These are phyloP conservation scores for Ectropis grisescens DNA, from an alignment of 1,140 invertebrate species.

Conservation along the genomic window DNA sequence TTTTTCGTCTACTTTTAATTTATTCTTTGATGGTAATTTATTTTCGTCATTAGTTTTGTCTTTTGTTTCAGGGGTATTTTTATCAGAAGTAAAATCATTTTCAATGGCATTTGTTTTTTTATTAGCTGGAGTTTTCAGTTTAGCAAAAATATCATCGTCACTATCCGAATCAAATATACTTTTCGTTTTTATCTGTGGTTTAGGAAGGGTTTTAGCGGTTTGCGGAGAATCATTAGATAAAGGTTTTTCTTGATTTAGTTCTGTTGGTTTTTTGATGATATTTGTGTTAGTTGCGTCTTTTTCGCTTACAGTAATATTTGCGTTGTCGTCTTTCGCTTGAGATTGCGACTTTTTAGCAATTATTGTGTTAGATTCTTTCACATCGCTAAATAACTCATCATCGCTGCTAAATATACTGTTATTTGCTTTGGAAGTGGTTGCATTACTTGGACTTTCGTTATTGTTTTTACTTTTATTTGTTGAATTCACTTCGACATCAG, in stretches of 20 bases:
- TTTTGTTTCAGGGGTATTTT: conserved; percentile 3
- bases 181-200: background rate
- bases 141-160: conserved; percentile 25
- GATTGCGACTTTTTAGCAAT: background rate
- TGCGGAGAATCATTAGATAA: background rate
- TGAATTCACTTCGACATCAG: conserved; percentile 19
- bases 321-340: too few relatives aligned
- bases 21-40: background rate
- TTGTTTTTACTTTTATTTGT: conserved; percentile 1
- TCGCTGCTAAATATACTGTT: conserved; percentile 29
- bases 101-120: too few relatives aligned
- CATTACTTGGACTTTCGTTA: too few relatives aligned
- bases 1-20: conserved; percentile 4
- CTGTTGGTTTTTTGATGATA: background rate
- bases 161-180: conserved; percentile 45
- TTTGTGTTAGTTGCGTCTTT: too few relatives aligned
- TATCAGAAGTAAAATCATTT: conserved; percentile 4
- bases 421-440: too few relatives aligned
- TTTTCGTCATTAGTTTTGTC: conserved; percentile 2
- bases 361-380: background rate
- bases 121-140: conserved; percentile 3
- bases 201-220: background rate
- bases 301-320: too few relatives aligned
- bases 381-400: conserved; percentile 25
- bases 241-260: background rate